Base-by-base conservation (phyloP, 2,113 vertebrate species). In the Elgaria multicarinata region DNA sequence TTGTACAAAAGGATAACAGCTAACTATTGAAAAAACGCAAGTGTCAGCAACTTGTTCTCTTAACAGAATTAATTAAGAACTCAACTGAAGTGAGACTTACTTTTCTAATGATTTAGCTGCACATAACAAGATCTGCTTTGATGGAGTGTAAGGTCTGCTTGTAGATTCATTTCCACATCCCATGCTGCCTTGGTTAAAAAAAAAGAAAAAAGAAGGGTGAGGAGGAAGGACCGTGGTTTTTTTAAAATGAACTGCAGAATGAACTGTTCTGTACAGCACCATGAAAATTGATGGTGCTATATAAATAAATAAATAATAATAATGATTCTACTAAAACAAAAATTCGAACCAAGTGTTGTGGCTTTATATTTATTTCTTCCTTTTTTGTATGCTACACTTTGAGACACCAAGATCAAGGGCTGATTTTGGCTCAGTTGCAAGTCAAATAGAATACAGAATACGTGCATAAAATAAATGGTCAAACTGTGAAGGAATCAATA, bases 101-200 rank as follows among this genome's bases (percentile, higher is more conserved):
- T 92, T 96, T 95, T 91, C 87, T 91, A 90, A 85, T 53, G 92
- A 46, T 53, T 96, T 94, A 84, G 86, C 79, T 92, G 88, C 28
- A 91, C 69, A 92, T 66, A 92, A 75, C 74, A 93, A 94, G 64
- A 88, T 89, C 58, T 92, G 90, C 86, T 91, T 92, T 90, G 89
- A 58, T 84, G 83, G 87, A 13, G 75, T 89, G 67, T 86, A 90
- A 94, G 42, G 31, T 91, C 83, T 94, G 72, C 64, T 95, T 83
- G 86, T 16, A 50, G 91, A 53, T 91, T 85, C 86, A 92, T 76
- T 76, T 93, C 92, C 92, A 86, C 13, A 12, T 92, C 87, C 87
- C 85, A 88, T 87, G 74, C 82, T 77, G 64, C 53, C 69, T 94
- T 94, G 87, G 80, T 89, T 92, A 89, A 92, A 94, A 92, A 87